These are phyloP conservation scores for Nycticebus coucang DNA, from an alignment of 2,113 vertebrate species.

Conservation along the genomic window DNA sequence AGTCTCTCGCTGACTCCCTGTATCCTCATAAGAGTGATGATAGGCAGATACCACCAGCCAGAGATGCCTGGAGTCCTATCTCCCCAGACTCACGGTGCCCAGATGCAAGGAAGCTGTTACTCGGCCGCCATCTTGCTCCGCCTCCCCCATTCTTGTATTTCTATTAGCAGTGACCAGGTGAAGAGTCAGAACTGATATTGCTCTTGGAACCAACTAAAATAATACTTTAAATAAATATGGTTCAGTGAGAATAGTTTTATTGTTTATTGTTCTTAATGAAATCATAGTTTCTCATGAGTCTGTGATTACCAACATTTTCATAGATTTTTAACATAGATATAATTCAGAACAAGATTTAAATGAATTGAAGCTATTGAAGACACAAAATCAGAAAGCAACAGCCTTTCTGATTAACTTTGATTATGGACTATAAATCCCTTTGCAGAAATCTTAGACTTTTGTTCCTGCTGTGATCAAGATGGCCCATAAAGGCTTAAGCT, in stretches of 20 bases:
- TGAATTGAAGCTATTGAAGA: neutral
- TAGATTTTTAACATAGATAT: neutral
- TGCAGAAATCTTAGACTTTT: neutral
- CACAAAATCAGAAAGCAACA: neutral
- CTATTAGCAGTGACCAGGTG: neutral
- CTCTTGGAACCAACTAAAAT: neutral
- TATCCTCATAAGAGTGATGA: no score
- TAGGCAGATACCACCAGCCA: no score
- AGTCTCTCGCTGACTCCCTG: no score
- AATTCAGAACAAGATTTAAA: neutral
- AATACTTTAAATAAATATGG: neutral
- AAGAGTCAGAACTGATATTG: neutral
- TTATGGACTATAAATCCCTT: neutral
- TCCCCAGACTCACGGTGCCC: no score
- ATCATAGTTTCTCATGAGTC: neutral
- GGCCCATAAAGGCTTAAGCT: neutral
- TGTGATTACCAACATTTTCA: neutral
- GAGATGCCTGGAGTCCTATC: no score
- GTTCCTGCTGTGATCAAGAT: neutral
- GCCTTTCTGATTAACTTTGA: neutral
- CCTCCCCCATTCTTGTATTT: no score
- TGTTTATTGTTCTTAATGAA: neutral
- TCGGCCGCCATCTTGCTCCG: no score
- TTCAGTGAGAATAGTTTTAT: neutral
- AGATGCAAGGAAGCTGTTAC: no score